Evolutionary conservation across 2,888 invertebrate genomes (phyloP).

Genomic region (Abrostola tripartita): DNA sequence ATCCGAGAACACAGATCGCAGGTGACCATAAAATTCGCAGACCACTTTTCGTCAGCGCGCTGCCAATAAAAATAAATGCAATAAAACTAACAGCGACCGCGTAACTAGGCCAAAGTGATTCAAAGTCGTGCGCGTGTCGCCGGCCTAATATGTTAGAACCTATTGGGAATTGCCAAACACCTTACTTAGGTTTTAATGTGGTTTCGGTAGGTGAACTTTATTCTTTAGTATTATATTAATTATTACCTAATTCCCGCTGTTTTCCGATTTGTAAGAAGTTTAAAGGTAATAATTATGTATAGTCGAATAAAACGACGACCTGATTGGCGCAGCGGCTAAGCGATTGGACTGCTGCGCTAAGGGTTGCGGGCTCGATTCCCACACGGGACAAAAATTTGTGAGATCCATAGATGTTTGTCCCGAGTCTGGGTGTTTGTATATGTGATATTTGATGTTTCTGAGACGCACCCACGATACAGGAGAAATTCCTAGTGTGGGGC

Average conservation of each 20-base stretch:
- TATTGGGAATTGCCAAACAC: slow-evolving; percentile 45
- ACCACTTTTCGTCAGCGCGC: slow-evolving; percentile 8
- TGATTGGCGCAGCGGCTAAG: too few species aligned
- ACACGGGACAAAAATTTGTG: too few species aligned
- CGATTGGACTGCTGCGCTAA: too few species aligned
- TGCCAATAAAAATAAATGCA: slow-evolving; percentile 21
- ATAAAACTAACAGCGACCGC: slow-evolving; percentile 19
- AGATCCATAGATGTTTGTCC: too few species aligned
- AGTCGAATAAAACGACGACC: too few species aligned
- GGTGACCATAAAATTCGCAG: slow-evolving; percentile 10
- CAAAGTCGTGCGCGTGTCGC: slow-evolving; percentile 25
- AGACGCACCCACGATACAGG: too few species aligned
- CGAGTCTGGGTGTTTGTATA: too few species aligned
- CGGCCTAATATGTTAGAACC: slow-evolving; percentile 27
- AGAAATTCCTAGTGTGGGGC: too few species aligned
- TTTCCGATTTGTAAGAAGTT: background rate
- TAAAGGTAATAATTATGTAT: background rate
- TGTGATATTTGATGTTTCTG: too few species aligned
- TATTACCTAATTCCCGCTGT: background rate
- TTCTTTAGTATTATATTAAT: slow-evolving; percentile 9
- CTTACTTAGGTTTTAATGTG: slow-evolving; percentile 51
- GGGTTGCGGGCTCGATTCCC: too few species aligned
- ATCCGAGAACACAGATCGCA: background rate
- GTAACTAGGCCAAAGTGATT: slow-evolving; percentile 25
- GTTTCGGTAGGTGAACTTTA: slow-evolving; percentile 33